Percentiles rank a stretch among this genome's conserved stretches.
Evolutionary conservation across 1,140 invertebrate species (phyloP).

Genomic region (Lysiphlebus fabarum): DNA sequence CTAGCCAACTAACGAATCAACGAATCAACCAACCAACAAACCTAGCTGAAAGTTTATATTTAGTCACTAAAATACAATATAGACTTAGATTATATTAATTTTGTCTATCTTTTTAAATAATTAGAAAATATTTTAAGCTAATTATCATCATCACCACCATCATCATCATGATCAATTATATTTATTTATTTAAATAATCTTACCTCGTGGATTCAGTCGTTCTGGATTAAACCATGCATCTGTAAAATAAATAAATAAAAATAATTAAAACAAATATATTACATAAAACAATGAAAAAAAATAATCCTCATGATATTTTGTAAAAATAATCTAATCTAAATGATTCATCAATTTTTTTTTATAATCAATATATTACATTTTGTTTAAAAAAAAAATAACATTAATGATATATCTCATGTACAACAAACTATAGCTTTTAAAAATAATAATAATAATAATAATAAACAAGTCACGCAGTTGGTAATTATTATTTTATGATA

Average conservation of each 20-base stretch:
- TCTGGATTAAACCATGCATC: conserved; percentile 88
- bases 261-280: neutral
- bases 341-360: too few species aligned
- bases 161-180: too few species aligned
- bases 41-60: conserved; percentile 54
- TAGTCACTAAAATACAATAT: conserved; percentile 44
- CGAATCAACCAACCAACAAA: conserved; percentile 48
- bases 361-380: too few species aligned
- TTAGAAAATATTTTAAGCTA: too few species aligned
- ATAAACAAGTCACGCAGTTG: too few species aligned
- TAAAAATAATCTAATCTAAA: conserved; percentile 30
- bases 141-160: too few species aligned
- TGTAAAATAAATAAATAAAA: conserved; percentile 65
- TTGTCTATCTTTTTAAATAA: neutral
- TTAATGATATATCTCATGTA: too few species aligned
- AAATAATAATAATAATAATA: too few species aligned
- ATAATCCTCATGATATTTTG: conserved; percentile 31
- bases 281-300: neutral
- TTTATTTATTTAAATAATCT: conserved; percentile 42
- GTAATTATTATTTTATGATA: too few species aligned
- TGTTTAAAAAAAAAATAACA: too few species aligned
- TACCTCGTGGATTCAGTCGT: conserved; percentile 83
- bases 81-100: too few species aligned
- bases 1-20: neutral
- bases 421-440: too few species aligned